These are phyloP conservation scores for Acanthosoma haemorrhoidale DNA, from an alignment of 2,888 invertebrate genomes.

Conservation along the genomic window DNA sequence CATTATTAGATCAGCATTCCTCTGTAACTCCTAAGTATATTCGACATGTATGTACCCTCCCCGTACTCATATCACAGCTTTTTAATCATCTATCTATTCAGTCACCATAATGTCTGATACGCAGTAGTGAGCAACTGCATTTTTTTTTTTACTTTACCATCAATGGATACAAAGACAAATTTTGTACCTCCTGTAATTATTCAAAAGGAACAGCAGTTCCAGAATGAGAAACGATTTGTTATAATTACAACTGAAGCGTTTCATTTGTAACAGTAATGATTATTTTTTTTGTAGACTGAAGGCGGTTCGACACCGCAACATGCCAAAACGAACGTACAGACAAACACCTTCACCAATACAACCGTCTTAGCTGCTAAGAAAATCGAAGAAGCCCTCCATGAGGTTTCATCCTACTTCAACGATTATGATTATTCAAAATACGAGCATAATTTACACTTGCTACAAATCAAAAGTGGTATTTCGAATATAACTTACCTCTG, in stretches of 20 bases:
- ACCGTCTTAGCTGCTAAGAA: conserved; percentile 36
- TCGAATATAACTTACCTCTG: conserved; percentile 16
- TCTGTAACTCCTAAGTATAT: no score
- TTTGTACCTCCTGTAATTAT: no score
- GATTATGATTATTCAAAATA: conserved; percentile 9
- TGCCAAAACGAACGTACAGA: neutral
- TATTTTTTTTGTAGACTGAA: neutral
- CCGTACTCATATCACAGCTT: no score
- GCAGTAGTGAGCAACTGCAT: no score
- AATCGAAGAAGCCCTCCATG: conserved; percentile 27
- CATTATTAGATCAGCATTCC: no score
- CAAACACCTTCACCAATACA: conserved; percentile 27
- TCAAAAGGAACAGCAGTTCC: no score
- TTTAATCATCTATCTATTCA: no score
- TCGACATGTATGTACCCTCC: no score
- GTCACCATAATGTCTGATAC: no score
- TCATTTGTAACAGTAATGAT: neutral
- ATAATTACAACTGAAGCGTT: neutral
- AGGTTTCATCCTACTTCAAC: conserved; percentile 5
- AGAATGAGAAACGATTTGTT: no score
- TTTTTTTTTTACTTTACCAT: no score
- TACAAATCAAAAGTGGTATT: neutral
- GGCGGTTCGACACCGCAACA: neutral
- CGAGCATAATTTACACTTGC: conserved; percentile 23
- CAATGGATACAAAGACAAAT: no score